Percentiles rank a stretch among this genome's conserved stretches.
Conservation (phyloP, 2,888 invertebrate species). For the Microplitis deprimator region DNA sequence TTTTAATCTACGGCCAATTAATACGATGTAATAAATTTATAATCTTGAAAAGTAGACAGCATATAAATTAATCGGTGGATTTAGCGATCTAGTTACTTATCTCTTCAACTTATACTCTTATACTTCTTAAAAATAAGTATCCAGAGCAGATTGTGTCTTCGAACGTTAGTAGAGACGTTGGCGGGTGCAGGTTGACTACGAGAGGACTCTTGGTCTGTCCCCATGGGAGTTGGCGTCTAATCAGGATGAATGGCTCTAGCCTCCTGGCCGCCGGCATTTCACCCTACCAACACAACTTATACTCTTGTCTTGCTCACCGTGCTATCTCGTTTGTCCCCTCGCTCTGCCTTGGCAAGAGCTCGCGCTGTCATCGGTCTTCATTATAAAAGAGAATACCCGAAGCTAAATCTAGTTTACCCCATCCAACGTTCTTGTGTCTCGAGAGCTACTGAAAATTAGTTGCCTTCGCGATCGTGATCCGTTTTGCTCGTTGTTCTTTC, state of each 20-base stretch:
- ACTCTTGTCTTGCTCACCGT: conserved; percentile 41
- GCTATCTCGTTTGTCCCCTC: conserved; percentile 26
- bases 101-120: neutral
- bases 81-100: neutral
- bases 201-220: conserved; percentile 54
- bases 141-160: neutral
- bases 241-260: conserved; percentile 67
- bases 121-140: neutral
- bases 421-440: conserved; percentile 47
- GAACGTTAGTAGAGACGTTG: conserved; percentile 17
- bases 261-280: conserved; percentile 55
- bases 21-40: no score
- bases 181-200: conserved; percentile 52
- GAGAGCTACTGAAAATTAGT: conserved; percentile 49
- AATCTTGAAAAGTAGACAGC: no score
- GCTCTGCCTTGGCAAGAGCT: conserved; percentile 46
- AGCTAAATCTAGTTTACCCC: conserved; percentile 62
- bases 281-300: conserved; percentile 59
- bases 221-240: conserved; percentile 64
- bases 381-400: conserved; percentile 63
- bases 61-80: neutral
- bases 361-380: conserved; percentile 66
- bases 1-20: no score
- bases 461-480: conserved; percentile 37
- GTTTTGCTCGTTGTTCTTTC: conserved; percentile 33